These are phyloP conservation scores for Ferrisia virgata DNA, from an alignment of 2,888 invertebrate species.

Conservation along the genomic window DNA sequence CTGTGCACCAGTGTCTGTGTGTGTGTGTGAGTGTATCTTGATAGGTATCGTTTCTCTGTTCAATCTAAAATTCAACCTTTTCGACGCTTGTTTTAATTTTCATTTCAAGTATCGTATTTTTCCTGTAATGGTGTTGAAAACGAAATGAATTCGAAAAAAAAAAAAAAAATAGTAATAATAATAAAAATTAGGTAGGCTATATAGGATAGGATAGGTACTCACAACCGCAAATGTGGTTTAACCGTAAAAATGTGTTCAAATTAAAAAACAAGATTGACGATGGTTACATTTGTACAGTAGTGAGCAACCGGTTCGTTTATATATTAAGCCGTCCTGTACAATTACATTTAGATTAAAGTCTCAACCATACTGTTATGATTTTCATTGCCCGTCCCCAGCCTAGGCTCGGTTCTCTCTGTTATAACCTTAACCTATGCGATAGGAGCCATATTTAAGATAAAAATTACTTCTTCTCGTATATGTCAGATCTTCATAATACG, in stretches of 20 bases:
- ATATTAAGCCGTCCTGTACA: background rate
- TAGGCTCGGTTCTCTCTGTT: too few relatives aligned
- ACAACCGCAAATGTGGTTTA: background rate
- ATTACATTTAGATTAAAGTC: slow-evolving; percentile 8
- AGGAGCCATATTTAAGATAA: background rate
- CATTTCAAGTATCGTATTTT: too few relatives aligned
- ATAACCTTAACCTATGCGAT: background rate
- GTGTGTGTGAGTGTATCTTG: too few relatives aligned
- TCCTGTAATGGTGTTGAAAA: too few relatives aligned
- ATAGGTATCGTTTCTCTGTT: too few relatives aligned
- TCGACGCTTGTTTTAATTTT: too few relatives aligned
- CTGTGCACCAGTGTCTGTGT: too few relatives aligned
- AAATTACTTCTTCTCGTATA: background rate
- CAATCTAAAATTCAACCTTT: too few relatives aligned
- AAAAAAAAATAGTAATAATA: too few relatives aligned
- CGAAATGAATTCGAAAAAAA: too few relatives aligned
- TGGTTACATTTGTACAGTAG: background rate
- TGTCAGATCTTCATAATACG: background rate
- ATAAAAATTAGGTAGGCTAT: too few relatives aligned
- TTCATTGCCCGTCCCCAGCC: too few relatives aligned
- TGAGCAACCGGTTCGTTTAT: background rate
- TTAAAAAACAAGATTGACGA: background rate
- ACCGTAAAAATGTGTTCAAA: background rate
- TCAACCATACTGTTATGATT: background rate
- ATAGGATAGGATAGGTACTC: background rate